A percentile compares a stretch with the other conserved stretches of the same genome.
phyloP scores from a whole-genome alignment of 2,113 vertebrate genomes.

The Rhadina sibilatrix region DNA sequence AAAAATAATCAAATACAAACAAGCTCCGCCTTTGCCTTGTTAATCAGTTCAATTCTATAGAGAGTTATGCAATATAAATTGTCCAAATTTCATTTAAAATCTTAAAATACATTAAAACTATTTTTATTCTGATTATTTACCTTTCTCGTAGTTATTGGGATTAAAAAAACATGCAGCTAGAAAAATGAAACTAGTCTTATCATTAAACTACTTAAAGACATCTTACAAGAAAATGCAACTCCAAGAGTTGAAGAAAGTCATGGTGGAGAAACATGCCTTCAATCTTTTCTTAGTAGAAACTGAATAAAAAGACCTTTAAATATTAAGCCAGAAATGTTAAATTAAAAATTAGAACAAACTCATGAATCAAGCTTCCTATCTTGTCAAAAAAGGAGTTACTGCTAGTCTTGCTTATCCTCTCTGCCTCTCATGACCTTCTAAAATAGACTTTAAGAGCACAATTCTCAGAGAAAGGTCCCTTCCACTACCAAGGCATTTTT shows the following conservation, averaged over 20 bases:
- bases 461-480: background rate
- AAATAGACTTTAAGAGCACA: background rate
- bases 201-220: background rate
- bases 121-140: background rate
- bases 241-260: background rate
- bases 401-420: background rate
- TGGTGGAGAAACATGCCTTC: background rate
- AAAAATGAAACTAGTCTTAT: background rate
- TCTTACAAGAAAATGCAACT: background rate
- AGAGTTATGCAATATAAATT: background rate
- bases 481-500: background rate
- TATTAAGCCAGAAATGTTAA: slow-evolving; percentile 29
- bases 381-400: background rate
- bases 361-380: background rate
- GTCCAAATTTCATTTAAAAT: background rate
- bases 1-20: background rate
- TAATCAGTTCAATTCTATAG: background rate
- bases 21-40: background rate
- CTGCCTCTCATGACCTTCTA: background rate
- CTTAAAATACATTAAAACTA: background rate
- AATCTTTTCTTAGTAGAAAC: background rate
- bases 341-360: slow-evolving; percentile 8
- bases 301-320: background rate
- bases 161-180: background rate
- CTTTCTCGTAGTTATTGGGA: background rate